phyloP scores from a whole-genome alignment of 2,113 vertebrate genomes.

The Numida meleagris region DNA sequence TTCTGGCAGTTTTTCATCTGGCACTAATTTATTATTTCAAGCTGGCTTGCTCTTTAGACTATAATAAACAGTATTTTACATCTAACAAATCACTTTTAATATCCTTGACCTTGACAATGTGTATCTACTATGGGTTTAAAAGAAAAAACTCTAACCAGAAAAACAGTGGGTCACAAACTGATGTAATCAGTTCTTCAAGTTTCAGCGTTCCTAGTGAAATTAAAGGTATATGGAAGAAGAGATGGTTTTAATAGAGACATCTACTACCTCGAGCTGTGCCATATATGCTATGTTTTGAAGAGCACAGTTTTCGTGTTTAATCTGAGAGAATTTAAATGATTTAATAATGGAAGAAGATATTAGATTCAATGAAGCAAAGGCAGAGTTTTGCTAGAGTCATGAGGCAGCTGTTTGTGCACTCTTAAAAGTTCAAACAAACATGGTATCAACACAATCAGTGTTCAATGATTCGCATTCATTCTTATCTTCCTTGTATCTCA shows the following conservation, averaged over 20 bases:
- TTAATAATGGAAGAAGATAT: background rate
- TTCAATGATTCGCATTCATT: background rate
- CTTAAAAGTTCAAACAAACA: background rate
- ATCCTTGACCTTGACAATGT: slow-evolving; percentile 59
- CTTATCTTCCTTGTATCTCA: background rate
- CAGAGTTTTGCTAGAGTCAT: background rate
- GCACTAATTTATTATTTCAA: slow-evolving; percentile 68
- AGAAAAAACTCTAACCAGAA: slow-evolving; percentile 9
- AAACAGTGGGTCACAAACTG: slow-evolving; percentile 20
- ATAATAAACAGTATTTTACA: slow-evolving; percentile 52
- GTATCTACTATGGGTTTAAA: slow-evolving; percentile 42
- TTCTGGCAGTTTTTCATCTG: slow-evolving; percentile 47
- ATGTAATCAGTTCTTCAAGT: background rate
- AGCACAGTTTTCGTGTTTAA: background rate
- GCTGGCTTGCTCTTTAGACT: slow-evolving; percentile 54
- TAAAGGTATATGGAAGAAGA: background rate
- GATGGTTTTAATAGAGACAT: background rate
- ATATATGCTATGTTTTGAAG: background rate
- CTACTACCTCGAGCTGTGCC: background rate
- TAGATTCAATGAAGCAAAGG: background rate
- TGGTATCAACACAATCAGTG: background rate
- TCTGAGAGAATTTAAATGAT: background rate
- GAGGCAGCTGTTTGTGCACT: background rate
- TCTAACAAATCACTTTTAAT: slow-evolving; percentile 45
- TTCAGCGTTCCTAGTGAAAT: background rate